Evolutionary conservation across 1,140 invertebrate species (phyloP), one percentile per base, ranked within the genome.

Genomic region (Scaptomyza graminum): DNA sequence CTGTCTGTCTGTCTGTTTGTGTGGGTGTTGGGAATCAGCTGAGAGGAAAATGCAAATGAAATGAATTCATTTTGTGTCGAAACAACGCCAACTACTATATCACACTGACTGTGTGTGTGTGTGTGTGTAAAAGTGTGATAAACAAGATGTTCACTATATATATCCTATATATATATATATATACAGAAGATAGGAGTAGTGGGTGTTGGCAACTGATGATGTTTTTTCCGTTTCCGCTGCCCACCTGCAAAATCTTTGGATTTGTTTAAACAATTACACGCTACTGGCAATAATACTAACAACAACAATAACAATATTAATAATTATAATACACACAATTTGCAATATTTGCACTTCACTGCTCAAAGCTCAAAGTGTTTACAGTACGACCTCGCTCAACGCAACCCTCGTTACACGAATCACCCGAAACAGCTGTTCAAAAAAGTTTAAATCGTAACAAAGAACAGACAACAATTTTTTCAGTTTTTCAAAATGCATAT

Each of bases 31-130:
- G 3, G 37, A n/a, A 9, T 41, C 34, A 62, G 47, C 9, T 13
- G 49, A 37, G 28, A 16, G 62, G 50, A 11, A 64, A 78, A 79
- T 79, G 76, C 77, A 80, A 80, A 80, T 76, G 63, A 72, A 66
- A 55, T 72, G 66, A 80, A 79, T 72, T 64, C 66, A 46, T 79
- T 75, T 79, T 39, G 8, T 49, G 39, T 52, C 28, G 43, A 56
- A 67, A 64, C 41, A 74, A 62, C 22, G 66, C 59, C 43, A 69
- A 63, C 50, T 50, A 63, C 50, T 50, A 49, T 55, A 44, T 46
- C n/a, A 39, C 54, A 41, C 18, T 28, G 12, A 18, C 18, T 22
- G 2, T 22, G 18, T 22, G 2, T 22, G 18, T 22, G 18, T 18
- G 18, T 18, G 18, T 18, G 18, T 18, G 18, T 22, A 31, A 5